Percentiles rank a stretch among this genome's conserved stretches.
phyloP scores from a whole-genome alignment of 1,140 invertebrate species.

The Drosophila jambulina region DNA sequence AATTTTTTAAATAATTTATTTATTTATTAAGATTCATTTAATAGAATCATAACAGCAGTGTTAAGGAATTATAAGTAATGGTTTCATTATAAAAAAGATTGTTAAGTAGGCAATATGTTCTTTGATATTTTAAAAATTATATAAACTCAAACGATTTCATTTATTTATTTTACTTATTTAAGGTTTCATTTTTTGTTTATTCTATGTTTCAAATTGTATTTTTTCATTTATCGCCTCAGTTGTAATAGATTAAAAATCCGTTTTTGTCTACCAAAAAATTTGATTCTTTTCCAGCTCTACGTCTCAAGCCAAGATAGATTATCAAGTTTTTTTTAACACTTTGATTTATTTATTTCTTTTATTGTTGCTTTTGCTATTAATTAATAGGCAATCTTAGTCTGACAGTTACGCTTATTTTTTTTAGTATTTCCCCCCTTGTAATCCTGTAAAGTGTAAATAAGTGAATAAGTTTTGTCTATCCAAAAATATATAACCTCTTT shows the following conservation, averaged over 20 bases:
- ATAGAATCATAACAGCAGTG: no score
- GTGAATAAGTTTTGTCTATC: not conserved
- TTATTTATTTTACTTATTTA: no score
- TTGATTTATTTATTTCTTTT: not conserved
- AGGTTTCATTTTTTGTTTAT: no score
- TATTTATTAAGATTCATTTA: no score
- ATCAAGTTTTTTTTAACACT: not conserved
- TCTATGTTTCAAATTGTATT: not conserved
- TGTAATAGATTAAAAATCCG: not conserved
- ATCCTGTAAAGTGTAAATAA: slow-evolving; percentile 4
- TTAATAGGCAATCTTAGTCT: not conserved
- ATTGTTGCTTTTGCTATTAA: not conserved
- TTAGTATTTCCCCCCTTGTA: not conserved
- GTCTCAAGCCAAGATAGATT: not conserved
- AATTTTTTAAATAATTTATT: not conserved
- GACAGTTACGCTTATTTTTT: not conserved
- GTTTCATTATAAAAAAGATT: no score
- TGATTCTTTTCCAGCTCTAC: not conserved
- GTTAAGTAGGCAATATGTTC: no score
- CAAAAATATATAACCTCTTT: not conserved
- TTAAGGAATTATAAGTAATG: no score
- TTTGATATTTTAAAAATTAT: no score
- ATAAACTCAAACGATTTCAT: no score
- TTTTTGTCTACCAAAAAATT: not conserved
- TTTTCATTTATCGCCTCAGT: not conserved